A percentile compares a stretch with the other conserved stretches of the same genome.
Evolutionary conservation across 2,888 invertebrate species (phyloP).

Genomic region (Ommatoiulus sabulosus): DNA sequence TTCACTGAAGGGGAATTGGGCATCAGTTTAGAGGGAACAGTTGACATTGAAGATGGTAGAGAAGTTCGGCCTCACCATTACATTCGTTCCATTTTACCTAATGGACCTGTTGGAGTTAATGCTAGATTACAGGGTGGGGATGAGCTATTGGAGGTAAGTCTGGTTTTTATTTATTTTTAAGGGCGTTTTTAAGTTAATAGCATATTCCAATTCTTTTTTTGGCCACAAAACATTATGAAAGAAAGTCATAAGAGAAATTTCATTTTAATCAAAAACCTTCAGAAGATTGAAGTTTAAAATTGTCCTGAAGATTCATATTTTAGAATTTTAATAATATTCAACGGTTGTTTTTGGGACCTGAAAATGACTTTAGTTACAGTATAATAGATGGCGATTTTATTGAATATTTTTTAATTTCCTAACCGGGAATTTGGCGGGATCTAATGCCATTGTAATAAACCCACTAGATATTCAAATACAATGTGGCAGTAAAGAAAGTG

Average conservation of each 20-base stretch:
- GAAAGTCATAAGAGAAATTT: neutral
- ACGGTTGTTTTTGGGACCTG: too few species aligned
- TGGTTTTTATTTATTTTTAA: neutral
- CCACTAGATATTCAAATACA: too few species aligned
- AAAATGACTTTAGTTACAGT: too few species aligned
- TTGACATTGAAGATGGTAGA: slow-evolving; percentile 96
- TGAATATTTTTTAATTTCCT: too few species aligned
- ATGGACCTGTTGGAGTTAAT: slow-evolving; percentile 96
- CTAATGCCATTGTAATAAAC: too few species aligned
- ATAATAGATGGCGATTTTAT: too few species aligned
- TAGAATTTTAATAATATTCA: too few species aligned
- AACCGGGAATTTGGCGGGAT: too few species aligned
- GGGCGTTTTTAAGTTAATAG: neutral
- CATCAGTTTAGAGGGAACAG: slow-evolving; percentile 97
- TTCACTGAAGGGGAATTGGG: slow-evolving; percentile 92
- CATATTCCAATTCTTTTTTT: neutral
- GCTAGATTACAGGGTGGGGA: slow-evolving; percentile 91
- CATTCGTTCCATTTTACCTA: slow-evolving; percentile 95
- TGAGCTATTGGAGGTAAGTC: slow-evolving; percentile 81
- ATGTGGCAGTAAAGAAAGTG: too few species aligned
- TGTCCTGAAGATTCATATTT: too few species aligned
- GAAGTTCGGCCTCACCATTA: slow-evolving; percentile 99
- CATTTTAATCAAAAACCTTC: too few species aligned
- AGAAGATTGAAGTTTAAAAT: too few species aligned
- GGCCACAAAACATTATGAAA: neutral